Base-by-base conservation (phyloP, 2,888 invertebrate species). In the Lycia hirtaria region DNA sequence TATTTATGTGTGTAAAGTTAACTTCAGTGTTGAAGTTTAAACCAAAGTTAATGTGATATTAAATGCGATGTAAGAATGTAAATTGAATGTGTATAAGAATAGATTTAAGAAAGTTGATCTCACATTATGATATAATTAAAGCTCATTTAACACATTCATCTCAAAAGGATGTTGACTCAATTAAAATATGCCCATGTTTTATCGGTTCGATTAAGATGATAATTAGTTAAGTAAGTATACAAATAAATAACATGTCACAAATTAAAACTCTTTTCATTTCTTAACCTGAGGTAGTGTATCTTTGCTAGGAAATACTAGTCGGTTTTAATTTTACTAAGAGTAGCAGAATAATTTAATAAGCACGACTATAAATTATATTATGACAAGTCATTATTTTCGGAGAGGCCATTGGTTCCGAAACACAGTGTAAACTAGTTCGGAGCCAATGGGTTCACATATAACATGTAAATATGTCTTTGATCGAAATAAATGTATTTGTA, bases 31-130 rank as follows among this genome's bases (percentile, higher is more conserved):
- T 26, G 32, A 30, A n/a, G 43, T 17, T 44, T 56, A 17, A 52
- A 60, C 60, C 56, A 60, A 60, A 60, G 60, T 55, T 26, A 55
- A 57, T 60, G 59, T 59, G 52, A 56, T 44, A 55, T 50, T 59
- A 54, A 24, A 51, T 47, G 32, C 1, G 12, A 26, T 47, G 35
- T 35, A 47, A 15, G 35, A 26, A 35, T 24, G 24, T 35, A 12
- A 28, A 32, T 30, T n/a, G 47, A 17, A 47, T 24, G 9, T n/a
- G 14, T 2, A 22, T 26, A 35, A 35, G 35, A 37, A 15, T 48
- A 48, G 33, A 26, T 35, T 32, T 41, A 48, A 48, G 14, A 15
- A 48, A 33, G n/a, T 54, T 47, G 54, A 55, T 55, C 54, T 55
- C 54, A 55, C n/a, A 28, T 48, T 48, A 15, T 35, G 15, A 33